Conservation (phyloP, 37 sponge, comb jelly and placozoan species). For the Eunapius fragilis region DNA sequence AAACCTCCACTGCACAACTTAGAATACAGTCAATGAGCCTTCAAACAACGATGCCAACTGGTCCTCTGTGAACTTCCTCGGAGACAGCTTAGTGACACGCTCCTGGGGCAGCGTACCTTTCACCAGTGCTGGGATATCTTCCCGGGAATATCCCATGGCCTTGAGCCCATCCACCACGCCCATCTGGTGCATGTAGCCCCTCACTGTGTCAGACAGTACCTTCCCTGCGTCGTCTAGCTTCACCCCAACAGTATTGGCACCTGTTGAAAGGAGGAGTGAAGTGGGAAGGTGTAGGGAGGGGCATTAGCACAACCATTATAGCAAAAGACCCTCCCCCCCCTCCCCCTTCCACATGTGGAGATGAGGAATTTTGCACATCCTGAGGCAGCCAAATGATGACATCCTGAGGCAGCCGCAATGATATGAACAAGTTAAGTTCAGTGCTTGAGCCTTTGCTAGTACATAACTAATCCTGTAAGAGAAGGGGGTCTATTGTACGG, state of each 20-base stretch:
- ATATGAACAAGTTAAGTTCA: too few species aligned
- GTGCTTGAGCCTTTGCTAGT: too few species aligned
- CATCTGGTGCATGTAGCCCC: conserved; percentile 78
- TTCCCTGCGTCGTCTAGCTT: conserved; percentile 77
- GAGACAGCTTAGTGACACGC: conserved; percentile 67
- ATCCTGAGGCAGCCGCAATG: too few species aligned
- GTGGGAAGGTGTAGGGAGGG: neutral
- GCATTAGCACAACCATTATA: too few species aligned
- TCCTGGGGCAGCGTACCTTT: conserved; percentile 86
- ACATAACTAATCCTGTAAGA: too few species aligned
- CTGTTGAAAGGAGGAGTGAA: conserved; percentile 20
- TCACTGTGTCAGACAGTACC: conserved; percentile 69
- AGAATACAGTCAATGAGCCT: conserved; percentile 66
- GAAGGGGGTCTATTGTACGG: too few species aligned
- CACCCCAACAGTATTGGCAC: conserved; percentile 58
- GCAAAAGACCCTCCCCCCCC: too few species aligned
- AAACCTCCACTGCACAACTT: too few species aligned
- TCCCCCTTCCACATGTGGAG: too few species aligned
- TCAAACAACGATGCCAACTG: conserved; percentile 55
- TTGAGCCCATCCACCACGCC: conserved; percentile 78
- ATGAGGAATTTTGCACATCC: too few species aligned
- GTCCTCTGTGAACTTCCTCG: conserved; percentile 57
- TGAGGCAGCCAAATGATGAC: too few species aligned
- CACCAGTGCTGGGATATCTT: conserved; percentile 84
- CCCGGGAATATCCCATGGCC: conserved; percentile 73